Conservation (phyloP, 2,113 vertebrate species). For the Xenus cinereus region DNA sequence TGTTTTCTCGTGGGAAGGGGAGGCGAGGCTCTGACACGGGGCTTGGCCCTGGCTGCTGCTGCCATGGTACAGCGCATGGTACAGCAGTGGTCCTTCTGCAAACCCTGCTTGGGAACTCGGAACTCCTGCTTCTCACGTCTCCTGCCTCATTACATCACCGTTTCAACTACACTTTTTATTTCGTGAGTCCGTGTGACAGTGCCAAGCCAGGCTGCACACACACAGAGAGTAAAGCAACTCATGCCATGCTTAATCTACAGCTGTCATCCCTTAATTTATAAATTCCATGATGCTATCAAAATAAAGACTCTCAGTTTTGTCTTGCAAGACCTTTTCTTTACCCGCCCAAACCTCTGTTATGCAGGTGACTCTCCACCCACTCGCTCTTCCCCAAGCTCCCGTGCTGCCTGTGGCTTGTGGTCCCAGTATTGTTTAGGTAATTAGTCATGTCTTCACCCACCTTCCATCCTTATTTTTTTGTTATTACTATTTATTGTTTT, state of each 20-base stretch:
- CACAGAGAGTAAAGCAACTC: not conserved
- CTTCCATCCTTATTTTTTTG: not conserved
- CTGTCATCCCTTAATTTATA: slow-evolving; percentile 37
- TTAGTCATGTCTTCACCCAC: slow-evolving; percentile 28
- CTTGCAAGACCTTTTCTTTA: slow-evolving; percentile 1
- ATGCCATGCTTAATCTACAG: not conserved
- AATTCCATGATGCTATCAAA: slow-evolving; percentile 52
- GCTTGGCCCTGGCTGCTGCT: not conserved
- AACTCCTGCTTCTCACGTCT: not conserved
- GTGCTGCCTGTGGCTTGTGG: slow-evolving; percentile 27
- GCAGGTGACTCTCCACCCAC: slow-evolving; percentile 30
- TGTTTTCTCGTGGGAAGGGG: not conserved
- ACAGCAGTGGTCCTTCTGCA: not conserved
- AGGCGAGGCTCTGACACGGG: not conserved
- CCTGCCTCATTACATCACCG: not conserved
- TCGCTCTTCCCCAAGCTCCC: not conserved
- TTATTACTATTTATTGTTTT: slow-evolving; percentile 44
- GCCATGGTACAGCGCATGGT: not conserved
- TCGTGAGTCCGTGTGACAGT: not conserved
- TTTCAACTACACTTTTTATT: not conserved
- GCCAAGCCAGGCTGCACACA: not conserved
- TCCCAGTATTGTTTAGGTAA: slow-evolving; percentile 30
- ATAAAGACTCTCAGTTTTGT: slow-evolving; percentile 20
- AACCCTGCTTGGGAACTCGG: not conserved
- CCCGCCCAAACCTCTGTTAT: not conserved